Evolutionary conservation across 1,140 invertebrate species (phyloP).

Genomic region (Aphaenogaster rudis): DNA sequence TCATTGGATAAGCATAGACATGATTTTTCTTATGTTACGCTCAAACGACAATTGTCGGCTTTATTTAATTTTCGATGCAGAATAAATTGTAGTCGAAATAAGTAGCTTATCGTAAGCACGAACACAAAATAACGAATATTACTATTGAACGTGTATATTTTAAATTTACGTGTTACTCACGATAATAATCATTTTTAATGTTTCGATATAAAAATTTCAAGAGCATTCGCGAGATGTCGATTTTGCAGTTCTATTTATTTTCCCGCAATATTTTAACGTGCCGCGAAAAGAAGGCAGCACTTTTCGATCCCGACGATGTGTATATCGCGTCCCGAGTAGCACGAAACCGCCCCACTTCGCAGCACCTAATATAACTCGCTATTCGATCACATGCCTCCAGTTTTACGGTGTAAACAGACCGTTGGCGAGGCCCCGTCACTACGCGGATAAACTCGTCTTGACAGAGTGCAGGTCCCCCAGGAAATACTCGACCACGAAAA

Average conservation of each 20-base stretch:
- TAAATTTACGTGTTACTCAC: not conserved
- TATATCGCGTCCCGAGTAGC: conserved; percentile 31
- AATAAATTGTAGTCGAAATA: not conserved
- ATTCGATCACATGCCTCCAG: conserved; percentile 71
- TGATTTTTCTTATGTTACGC: not conserved
- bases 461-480: conserved; percentile 76
- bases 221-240: not conserved
- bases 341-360: conserved; percentile 67
- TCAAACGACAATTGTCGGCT: not conserved
- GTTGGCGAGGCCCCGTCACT: conserved; percentile 64
- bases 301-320: conserved; percentile 23
- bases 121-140: not conserved
- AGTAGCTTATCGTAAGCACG: not conserved
- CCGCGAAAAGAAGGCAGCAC: conserved; percentile 40
- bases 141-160: not conserved
- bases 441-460: conserved; percentile 75
- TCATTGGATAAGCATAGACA: not conserved
- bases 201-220: not conserved
- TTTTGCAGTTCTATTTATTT: conserved; percentile 21
- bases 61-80: not conserved
- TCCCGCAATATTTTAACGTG: conserved; percentile 1
- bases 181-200: conserved; percentile 15
- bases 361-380: conserved; percentile 73
- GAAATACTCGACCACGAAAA: conserved; percentile 70
- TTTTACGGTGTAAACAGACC: conserved; percentile 76